These are phyloP conservation scores for Nesoenas mayeri DNA, from an alignment of 2,113 vertebrate species.

Conservation along the genomic window DNA sequence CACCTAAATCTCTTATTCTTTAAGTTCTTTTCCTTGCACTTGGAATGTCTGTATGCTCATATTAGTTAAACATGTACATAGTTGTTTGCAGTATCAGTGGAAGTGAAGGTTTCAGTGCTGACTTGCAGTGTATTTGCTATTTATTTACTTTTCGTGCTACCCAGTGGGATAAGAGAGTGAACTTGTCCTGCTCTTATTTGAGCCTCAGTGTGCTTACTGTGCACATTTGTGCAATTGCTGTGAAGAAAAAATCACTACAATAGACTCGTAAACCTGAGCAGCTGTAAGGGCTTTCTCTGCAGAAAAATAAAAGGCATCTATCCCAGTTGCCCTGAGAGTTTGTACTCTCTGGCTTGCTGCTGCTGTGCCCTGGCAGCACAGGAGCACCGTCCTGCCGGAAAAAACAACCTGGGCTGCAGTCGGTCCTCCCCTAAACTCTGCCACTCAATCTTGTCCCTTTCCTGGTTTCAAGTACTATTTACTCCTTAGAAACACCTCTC, in stretches of 20 bases:
- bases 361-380: neutral
- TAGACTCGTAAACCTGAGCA: conserved; percentile 7
- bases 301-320: neutral
- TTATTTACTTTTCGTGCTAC: conserved; percentile 21
- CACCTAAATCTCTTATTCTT: neutral
- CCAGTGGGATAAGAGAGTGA: neutral
- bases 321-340: neutral
- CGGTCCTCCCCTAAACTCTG: neutral
- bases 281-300: neutral
- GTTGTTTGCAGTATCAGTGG: neutral
- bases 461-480: neutral
- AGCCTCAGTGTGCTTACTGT: conserved; percentile 32
- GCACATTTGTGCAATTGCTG: conserved; percentile 29
- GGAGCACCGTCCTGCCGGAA: neutral
- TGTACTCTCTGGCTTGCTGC: neutral
- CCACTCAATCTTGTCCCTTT: neutral
- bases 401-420: neutral
- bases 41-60: neutral
- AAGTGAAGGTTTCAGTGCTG: conserved; percentile 30
- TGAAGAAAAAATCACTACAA: conserved; percentile 7
- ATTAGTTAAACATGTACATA: neutral
- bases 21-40: neutral
- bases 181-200: conserved; percentile 1
- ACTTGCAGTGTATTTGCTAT: neutral
- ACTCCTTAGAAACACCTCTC: neutral